Conservation (phyloP, 2,113 vertebrate species). For the Salvelinus namaycush region DNA sequence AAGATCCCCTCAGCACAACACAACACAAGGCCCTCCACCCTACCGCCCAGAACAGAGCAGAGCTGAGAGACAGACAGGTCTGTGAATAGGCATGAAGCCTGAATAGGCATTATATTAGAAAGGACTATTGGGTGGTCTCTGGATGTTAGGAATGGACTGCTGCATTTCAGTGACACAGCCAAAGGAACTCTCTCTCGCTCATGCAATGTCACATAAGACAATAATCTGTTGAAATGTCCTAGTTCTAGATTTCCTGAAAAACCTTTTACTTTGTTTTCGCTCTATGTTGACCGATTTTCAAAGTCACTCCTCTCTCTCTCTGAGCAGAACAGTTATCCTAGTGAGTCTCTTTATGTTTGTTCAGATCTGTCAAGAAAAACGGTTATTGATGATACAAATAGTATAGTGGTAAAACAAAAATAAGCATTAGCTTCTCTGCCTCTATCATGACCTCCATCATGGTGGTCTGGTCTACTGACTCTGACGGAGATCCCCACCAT, state of each 20-base stretch:
- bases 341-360: neutral
- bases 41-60: slow-evolving; percentile 34
- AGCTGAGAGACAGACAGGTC: slow-evolving; percentile 58
- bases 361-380: neutral
- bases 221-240: slow-evolving; percentile 58
- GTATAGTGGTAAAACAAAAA: neutral
- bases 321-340: slow-evolving; percentile 51
- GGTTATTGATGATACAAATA: neutral
- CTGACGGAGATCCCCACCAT: neutral
- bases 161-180: slow-evolving; percentile 50
- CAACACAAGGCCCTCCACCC: slow-evolving; percentile 19
- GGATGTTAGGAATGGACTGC: slow-evolving; percentile 52
- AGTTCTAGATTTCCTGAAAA: slow-evolving; percentile 64
- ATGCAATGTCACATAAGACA: slow-evolving; percentile 72
- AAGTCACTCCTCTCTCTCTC: slow-evolving; percentile 32
- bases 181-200: slow-evolving; percentile 56
- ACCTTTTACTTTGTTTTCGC: slow-evolving; percentile 51
- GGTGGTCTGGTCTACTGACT: neutral
- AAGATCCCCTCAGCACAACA: slow-evolving; percentile 28
- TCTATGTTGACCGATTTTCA: slow-evolving; percentile 56
- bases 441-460: neutral
- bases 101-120: slow-evolving; percentile 69
- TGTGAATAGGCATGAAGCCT: slow-evolving; percentile 63
- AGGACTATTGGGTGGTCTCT: slow-evolving; percentile 70
- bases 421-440: slow-evolving; percentile 6